phyloP scores from a whole-genome alignment of 30 jellyfish, hydroid and myxozoan species.

The Chrysaora quinquecirrha region DNA sequence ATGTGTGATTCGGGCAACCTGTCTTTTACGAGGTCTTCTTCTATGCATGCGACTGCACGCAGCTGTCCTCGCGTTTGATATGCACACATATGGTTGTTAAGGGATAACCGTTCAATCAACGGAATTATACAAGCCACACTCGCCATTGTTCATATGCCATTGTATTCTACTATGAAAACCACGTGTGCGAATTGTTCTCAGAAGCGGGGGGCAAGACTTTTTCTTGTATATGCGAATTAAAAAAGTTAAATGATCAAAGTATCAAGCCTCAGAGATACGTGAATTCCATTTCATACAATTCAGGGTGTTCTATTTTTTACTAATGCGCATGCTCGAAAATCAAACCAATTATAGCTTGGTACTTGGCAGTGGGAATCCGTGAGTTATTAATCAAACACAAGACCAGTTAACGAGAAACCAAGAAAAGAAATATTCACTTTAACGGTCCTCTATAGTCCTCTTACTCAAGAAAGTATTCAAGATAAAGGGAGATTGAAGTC shows the following conservation, averaged over 20 bases:
- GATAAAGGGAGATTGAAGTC: no score
- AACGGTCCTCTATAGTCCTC: no score
- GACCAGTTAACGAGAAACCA: no score
- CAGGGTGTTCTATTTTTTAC: no score
- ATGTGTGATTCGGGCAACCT: conserved; percentile 62
- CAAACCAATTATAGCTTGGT: no score
- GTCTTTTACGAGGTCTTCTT: conserved; percentile 65
- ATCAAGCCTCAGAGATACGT: no score
- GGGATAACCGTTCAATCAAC: conserved; percentile 73
- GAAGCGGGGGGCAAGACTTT: conserved; percentile 66
- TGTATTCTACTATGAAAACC: conserved; percentile 59
- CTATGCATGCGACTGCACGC: conserved; percentile 72
- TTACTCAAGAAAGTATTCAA: no score
- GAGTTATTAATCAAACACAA: no score
- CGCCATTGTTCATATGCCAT: conserved; percentile 63
- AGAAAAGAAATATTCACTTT: no score
- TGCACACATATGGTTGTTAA: conserved; percentile 76
- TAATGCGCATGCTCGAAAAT: no score
- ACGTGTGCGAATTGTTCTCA: conserved; percentile 56
- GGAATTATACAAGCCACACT: conserved; percentile 83
- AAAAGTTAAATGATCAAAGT: not conserved
- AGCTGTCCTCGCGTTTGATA: conserved; percentile 73
- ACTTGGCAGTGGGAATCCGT: no score
- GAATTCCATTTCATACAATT: no score
- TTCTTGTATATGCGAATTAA: conserved; percentile 3